These are phyloP conservation scores for Motacilla alba DNA, from an alignment of 2,113 vertebrate species.

Conservation along the genomic window DNA sequence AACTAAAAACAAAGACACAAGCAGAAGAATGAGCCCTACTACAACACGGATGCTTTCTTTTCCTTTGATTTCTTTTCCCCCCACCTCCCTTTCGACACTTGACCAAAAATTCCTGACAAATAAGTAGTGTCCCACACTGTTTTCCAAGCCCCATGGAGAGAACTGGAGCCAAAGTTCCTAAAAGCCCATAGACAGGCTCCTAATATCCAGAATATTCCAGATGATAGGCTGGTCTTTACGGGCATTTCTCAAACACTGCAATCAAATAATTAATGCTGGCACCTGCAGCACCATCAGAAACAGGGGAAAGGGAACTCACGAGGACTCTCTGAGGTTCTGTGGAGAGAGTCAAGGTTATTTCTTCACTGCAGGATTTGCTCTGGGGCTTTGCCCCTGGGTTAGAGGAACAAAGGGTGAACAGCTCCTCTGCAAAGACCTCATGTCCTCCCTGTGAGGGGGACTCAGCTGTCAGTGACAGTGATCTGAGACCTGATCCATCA, in stretches of 20 bases:
- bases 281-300: background rate
- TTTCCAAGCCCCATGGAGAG: background rate
- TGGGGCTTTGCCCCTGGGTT: background rate
- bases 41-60: background rate
- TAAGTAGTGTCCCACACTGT: background rate
- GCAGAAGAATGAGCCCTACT: slow-evolving; percentile 42
- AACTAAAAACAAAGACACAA: slow-evolving; percentile 45
- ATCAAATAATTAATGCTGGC: background rate
- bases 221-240: background rate
- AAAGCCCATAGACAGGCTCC: background rate
- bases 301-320: background rate
- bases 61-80: slow-evolving; percentile 1
- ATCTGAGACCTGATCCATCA: background rate
- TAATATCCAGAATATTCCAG: background rate
- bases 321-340: background rate
- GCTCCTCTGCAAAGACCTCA: background rate
- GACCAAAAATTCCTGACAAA: background rate
- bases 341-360: background rate
- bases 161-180: background rate
- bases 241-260: background rate
- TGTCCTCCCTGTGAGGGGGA: background rate
- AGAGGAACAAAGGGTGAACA: background rate
- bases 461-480: background rate
- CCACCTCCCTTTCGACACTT: background rate
- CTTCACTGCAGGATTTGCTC: background rate